Base-by-base conservation (phyloP, 2,888 invertebrate genomes). In the Drosophila kanekoi region DNA sequence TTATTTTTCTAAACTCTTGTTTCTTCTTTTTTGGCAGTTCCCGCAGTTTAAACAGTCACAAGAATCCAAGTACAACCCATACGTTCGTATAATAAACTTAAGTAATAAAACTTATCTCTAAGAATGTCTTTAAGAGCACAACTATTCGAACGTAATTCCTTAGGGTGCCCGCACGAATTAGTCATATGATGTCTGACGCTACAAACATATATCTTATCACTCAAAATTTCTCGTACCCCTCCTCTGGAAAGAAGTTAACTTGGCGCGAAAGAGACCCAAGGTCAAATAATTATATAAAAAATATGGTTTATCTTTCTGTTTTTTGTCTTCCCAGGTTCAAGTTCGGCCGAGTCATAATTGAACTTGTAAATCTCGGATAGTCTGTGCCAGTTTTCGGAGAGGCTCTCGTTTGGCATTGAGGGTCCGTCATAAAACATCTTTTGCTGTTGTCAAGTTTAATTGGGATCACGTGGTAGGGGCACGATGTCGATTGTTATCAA, bases 371-470 rank as follows among this genome's bases (percentile, higher is more conserved):
- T 58, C 49, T 16, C 14, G 49, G 13, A 10, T 43, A 20, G 33
- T 35, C 28, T 58, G 37, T 60, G 47, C 37, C 38, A 65, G 37
- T 60, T 62, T 40, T 32, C 41, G 35, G 61, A 40, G 60, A 65
- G 60, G 45, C 60, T 65, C 32, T 44, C n/a, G 1, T 11, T 2
- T 58, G 71, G 18, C 74, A 65, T 75, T 75, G 76, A 11, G 33
- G 11, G 20, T 3, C 9, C 20, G 35, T 18, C 33, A 40, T 44
- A 20, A 52, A 35, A 33, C 13, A 66, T 66, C 49, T 45, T 65
- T 60, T 52, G 64, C 51, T 14, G 35, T 11, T 60, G 48, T 58
- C 58, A 57, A 68, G 52, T 68, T 76, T 72, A 72, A 76, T 76
- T 54, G 56, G 43, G 77, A 33, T 63, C 76, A 66, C 47, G 75